These are phyloP conservation scores for Nannospalax galili DNA, from an alignment of 2,113 vertebrate species.

Conservation along the genomic window DNA sequence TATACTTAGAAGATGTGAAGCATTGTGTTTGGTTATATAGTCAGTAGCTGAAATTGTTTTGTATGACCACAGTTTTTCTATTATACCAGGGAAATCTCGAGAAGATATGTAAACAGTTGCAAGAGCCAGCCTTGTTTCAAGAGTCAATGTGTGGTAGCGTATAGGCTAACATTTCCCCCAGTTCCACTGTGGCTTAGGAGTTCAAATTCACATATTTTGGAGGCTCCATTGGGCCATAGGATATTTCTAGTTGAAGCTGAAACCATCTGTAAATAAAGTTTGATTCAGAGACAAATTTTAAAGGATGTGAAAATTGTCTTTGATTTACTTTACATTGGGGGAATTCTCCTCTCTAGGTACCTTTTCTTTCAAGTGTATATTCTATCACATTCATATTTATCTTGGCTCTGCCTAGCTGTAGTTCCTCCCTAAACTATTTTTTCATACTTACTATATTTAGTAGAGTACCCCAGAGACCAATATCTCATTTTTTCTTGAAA, in stretches of 20 bases:
- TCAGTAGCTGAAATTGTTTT: neutral
- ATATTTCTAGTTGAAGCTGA: slow-evolving; percentile 1
- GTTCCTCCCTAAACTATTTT: slow-evolving; percentile 31
- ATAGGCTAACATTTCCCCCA: neutral
- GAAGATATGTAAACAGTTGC: neutral
- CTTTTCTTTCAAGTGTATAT: neutral
- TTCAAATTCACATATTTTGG: neutral
- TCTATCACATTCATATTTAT: neutral
- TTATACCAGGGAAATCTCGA: neutral
- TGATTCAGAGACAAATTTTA: slow-evolving; percentile 32
- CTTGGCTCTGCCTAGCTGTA: neutral
- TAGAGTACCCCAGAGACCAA: neutral
- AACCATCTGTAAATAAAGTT: slow-evolving; percentile 26
- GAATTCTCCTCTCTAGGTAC: neutral
- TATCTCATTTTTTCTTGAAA: neutral
- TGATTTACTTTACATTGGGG: neutral
- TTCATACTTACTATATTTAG: slow-evolving; percentile 34
- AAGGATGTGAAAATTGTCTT: neutral
- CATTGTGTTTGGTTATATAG: neutral
- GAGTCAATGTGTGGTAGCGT: neutral
- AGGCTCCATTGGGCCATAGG: neutral
- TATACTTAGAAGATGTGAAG: neutral
- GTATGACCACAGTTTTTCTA: neutral
- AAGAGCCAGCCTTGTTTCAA: neutral
- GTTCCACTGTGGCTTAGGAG: neutral